Evolutionary conservation across 2,797 vertebrate species (phyloP).

Genomic region (Karalla daura): DNA sequence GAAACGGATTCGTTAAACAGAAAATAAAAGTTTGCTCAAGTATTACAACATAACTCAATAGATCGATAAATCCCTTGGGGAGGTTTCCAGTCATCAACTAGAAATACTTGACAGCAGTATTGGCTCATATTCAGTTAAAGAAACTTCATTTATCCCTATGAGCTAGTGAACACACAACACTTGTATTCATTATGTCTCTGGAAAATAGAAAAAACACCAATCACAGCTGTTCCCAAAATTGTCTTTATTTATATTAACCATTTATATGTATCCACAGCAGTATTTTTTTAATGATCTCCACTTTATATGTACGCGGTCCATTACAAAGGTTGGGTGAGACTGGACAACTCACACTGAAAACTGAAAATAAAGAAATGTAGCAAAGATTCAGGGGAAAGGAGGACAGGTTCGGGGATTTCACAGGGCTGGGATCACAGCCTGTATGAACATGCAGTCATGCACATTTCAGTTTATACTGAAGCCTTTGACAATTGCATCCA

Average conservation of each 20-base stretch:
- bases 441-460: constrained; percentile 84
- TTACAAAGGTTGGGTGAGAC: constrained; percentile 61
- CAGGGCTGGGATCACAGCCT: constrained; percentile 46
- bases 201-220: constrained; percentile 8
- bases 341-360: constrained; percentile 67
- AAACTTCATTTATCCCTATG: too few species aligned
- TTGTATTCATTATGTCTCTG: background rate
- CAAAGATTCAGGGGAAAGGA: background rate
- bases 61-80: too few species aligned
- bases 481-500: constrained; percentile 73
- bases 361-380: constrained; percentile 53
- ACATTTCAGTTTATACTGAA: constrained; percentile 73
- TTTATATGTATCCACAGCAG: constrained; percentile 86
- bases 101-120: background rate
- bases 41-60: too few species aligned
- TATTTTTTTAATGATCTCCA: constrained; percentile 76
- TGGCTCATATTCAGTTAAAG: background rate
- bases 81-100: background rate
- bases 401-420: constrained; percentile 15
- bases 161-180: too few species aligned
- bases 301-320: constrained; percentile 68
- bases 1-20: too few species aligned
- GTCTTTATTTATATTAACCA: constrained; percentile 88
- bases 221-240: constrained; percentile 68
- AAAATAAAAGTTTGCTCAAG: too few species aligned